These are phyloP conservation scores for Drosophila tristis DNA, from an alignment of 1,140 invertebrate species.

Conservation along the genomic window DNA sequence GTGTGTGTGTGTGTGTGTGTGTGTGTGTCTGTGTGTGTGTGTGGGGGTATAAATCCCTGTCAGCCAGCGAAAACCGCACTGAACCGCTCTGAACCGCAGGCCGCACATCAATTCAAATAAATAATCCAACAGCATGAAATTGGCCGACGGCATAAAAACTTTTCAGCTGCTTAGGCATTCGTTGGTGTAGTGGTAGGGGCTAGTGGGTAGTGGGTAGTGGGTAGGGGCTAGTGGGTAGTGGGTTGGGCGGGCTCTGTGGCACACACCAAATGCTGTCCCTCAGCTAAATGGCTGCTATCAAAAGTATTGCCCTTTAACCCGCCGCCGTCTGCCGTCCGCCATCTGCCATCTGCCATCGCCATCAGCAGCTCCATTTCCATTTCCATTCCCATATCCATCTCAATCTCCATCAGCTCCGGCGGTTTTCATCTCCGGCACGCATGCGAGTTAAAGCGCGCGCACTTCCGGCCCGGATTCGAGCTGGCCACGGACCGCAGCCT, in stretches of 20 bases:
- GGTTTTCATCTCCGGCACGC: constrained; percentile 46
- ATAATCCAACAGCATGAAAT: constrained; percentile 80
- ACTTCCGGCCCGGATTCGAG: constrained; percentile 57
- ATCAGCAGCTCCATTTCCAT: background rate
- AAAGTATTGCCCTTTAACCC: constrained; percentile 61
- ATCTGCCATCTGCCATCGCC: background rate
- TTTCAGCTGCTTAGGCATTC: constrained; percentile 53
- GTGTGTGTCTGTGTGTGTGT: background rate
- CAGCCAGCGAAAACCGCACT: constrained; percentile 13
- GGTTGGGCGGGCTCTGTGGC: too few species aligned
- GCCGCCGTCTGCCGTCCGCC: constrained; percentile 7
- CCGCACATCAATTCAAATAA: constrained; percentile 81
- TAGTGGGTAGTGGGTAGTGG: too few species aligned
- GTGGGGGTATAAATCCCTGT: constrained; percentile 45
- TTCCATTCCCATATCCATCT: background rate
- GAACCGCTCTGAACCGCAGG: constrained; percentile 41
- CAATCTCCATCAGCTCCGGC: background rate
- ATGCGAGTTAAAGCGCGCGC: constrained; percentile 69
- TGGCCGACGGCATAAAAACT: constrained; percentile 65
- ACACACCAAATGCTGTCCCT: constrained; percentile 7
- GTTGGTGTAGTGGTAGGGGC: background rate
- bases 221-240: too few species aligned
- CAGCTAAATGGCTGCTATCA: constrained; percentile 72
- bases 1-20: constrained; percentile 1
- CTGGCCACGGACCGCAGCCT: constrained; percentile 50